Conservation (phyloP, 2,113 vertebrate species). For the Sakesphorus luctuosus region DNA sequence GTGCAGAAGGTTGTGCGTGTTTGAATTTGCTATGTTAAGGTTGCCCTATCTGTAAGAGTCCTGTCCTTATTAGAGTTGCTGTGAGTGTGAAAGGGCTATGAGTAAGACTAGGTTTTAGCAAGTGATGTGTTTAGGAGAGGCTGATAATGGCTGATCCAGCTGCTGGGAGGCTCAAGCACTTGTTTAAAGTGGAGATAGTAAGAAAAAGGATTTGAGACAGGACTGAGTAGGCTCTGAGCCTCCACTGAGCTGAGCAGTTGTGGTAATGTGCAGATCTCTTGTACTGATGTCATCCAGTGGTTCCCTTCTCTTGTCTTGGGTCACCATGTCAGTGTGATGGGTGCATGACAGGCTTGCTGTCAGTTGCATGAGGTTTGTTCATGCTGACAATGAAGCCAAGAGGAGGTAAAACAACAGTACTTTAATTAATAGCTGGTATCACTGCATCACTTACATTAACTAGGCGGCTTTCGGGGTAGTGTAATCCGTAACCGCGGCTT, state of each 20-base stretch:
- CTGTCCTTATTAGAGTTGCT: not conserved
- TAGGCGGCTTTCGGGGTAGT: constrained; percentile 21
- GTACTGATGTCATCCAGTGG: not conserved
- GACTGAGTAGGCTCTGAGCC: not conserved
- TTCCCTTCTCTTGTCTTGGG: not conserved
- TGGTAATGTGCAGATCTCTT: not conserved
- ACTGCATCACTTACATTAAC: not conserved
- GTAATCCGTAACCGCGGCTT: constrained; percentile 6
- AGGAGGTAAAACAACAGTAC: not conserved
- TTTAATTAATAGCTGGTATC: not conserved
- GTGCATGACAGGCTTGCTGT: not conserved
- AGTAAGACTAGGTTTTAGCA: not conserved
- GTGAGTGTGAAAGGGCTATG: not conserved
- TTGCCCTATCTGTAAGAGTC: not conserved
- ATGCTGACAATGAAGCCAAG: not conserved
- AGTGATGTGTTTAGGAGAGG: not conserved
- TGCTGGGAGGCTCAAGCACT: not conserved
- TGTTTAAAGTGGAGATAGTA: not conserved
- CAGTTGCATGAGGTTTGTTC: not conserved
- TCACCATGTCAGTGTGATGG: fast-evolving
- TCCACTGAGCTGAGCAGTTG: not conserved
- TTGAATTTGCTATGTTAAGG: not conserved
- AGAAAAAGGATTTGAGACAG: not conserved
- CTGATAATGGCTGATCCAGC: not conserved
- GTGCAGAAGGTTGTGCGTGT: not conserved